Evolutionary conservation across 2,797 vertebrate species (phyloP).

Genomic region (Pseudochaenichthys georgianus): DNA sequence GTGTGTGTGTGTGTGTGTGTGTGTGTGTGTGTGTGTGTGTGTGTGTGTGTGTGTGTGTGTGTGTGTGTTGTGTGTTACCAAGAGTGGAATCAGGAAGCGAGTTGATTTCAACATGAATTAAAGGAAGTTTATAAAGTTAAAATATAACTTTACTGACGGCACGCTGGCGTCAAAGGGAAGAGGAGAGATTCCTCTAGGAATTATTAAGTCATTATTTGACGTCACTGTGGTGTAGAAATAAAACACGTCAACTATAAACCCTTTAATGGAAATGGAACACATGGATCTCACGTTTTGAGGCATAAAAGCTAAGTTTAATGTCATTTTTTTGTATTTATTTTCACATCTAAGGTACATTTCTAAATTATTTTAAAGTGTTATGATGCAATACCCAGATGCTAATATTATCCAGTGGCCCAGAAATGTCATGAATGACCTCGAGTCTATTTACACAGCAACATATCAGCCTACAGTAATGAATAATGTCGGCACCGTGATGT

Average conservation of each 20-base stretch:
- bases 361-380: not conserved
- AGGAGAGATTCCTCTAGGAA: not conserved
- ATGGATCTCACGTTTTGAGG: not conserved
- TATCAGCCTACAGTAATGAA: not conserved
- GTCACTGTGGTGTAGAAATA: not conserved
- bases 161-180: not conserved
- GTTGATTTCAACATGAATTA: not conserved
- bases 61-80: not conserved
- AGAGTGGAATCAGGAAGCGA: slow-evolving; percentile 24
- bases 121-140: not conserved
- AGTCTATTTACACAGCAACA: slow-evolving; percentile 38
- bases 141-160: slow-evolving; percentile 19
- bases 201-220: not conserved
- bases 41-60: not conserved
- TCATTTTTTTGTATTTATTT: not conserved
- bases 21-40: slow-evolving; percentile 3
- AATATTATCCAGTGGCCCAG: slow-evolving; percentile 1
- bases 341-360: not conserved
- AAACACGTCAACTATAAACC: not conserved
- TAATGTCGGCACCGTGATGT: slow-evolving; percentile 27
- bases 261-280: not conserved
- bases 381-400: not conserved
- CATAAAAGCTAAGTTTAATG: not conserved
- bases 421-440: slow-evolving; percentile 17
- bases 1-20: not conserved